These are phyloP conservation scores for Apodemus sylvaticus DNA, from an alignment of 2,113 vertebrate genomes.

Conservation along the genomic window DNA sequence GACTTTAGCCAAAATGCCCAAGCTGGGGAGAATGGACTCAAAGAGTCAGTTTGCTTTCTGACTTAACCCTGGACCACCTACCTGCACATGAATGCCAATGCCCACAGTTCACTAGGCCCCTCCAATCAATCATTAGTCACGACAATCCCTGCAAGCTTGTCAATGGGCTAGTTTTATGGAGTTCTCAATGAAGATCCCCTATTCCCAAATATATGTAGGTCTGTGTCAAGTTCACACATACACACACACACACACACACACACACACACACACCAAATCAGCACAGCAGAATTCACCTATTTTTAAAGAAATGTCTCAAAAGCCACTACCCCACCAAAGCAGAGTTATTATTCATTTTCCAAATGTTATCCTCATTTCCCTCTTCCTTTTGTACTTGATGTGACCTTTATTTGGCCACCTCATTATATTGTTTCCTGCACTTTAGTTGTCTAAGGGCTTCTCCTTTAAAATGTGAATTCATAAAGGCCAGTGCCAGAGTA, in stretches of 20 bases:
- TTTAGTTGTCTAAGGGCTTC: background rate
- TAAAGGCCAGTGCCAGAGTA: background rate
- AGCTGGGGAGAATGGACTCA: too few species aligned
- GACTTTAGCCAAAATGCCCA: too few species aligned
- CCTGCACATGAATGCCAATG: background rate
- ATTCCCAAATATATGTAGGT: background rate
- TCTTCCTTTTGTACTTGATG: background rate
- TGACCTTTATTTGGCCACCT: background rate
- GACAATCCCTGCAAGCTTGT: background rate
- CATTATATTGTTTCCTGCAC: background rate
- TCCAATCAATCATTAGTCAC: background rate
- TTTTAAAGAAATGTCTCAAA: slow-evolving; percentile 23
- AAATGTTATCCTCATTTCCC: background rate
- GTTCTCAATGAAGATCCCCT: background rate
- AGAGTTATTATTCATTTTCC: background rate
- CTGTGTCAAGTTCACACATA: background rate
- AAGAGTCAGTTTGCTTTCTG: background rate
- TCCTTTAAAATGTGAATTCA: slow-evolving; percentile 20
- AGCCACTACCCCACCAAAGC: background rate
- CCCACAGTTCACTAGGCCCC: background rate
- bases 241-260: too few species aligned
- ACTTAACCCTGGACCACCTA: background rate
- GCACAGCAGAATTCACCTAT: background rate
- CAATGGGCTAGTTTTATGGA: background rate
- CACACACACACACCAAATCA: background rate